A percentile compares a stretch with the other conserved stretches of the same genome.
phyloP scores from a whole-genome alignment of 2,113 vertebrate species.

The Gasterosteus aculeatus region DNA sequence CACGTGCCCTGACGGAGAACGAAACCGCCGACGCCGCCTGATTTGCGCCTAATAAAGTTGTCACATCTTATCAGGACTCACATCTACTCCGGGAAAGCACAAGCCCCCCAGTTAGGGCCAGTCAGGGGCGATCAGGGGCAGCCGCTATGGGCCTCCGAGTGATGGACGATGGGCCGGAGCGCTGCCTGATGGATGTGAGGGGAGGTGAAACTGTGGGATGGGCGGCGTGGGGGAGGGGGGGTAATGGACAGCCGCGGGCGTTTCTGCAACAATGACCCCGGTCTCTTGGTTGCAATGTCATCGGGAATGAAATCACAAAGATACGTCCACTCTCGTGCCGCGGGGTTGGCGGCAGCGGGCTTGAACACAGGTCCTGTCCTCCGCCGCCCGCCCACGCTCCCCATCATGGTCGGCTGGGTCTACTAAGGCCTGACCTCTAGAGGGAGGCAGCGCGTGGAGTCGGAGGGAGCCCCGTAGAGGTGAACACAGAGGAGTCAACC shows the following conservation, averaged over 20 bases:
- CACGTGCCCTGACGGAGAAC: constrained; percentile 55
- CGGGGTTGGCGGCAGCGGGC: constrained; percentile 11
- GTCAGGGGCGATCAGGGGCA: constrained; percentile 63
- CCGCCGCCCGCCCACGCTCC: constrained; percentile 42
- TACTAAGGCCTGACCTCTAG: constrained; percentile 57
- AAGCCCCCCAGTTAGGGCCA: constrained; percentile 57
- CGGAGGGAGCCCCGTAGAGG: constrained; percentile 12
- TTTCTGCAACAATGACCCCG: constrained; percentile 14
- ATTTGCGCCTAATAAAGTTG: constrained; percentile 81
- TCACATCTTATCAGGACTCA: constrained; percentile 79
- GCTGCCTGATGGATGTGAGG: constrained; percentile 46
- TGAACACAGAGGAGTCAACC: too few species aligned
- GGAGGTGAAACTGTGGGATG: constrained; percentile 23
- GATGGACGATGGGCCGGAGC: constrained; percentile 67
- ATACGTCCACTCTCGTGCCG: background rate
- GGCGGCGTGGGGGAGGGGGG: constrained; percentile 52
- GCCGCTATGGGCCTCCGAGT: constrained; percentile 52
- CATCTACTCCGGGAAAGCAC: constrained; percentile 69
- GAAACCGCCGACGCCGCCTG: constrained; percentile 50
- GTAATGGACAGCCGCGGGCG: constrained; percentile 30
- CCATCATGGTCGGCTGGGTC: constrained; percentile 33
- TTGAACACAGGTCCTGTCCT: constrained; percentile 53
- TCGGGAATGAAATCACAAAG: constrained; percentile 17
- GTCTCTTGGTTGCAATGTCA: constrained; percentile 22
- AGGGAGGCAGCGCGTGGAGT: constrained; percentile 48